Percentiles rank a stretch among this genome's conserved stretches.
These are phyloP conservation scores for Enteromius afrohamiltoni DNA, from an alignment of 2,797 vertebrate genomes.

Conservation along the genomic window DNA sequence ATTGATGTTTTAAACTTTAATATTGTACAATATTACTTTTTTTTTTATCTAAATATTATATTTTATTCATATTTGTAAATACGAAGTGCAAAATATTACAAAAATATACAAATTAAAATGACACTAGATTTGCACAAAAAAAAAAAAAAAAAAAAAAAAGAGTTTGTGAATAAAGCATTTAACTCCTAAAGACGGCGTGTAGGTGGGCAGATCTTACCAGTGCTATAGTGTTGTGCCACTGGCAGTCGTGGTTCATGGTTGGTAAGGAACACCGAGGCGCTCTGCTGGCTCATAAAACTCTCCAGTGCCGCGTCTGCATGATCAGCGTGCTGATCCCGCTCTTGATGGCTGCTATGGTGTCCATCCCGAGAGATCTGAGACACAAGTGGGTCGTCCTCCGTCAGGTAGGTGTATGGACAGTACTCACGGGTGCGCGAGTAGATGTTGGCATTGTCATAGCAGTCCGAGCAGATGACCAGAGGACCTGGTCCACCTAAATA, in stretches of 20 bases:
- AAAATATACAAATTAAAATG: background rate
- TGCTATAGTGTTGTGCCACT: conserved; percentile 66
- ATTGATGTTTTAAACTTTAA: background rate
- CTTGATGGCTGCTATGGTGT: conserved; percentile 54
- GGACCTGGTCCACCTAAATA: conserved; percentile 72
- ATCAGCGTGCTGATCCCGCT: conserved; percentile 60
- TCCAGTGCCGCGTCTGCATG: conserved; percentile 75
- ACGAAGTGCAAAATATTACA: background rate
- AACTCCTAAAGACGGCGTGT: background rate
- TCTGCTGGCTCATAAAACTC: conserved; percentile 76
- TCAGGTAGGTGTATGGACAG: conserved; percentile 89
- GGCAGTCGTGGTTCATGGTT: conserved; percentile 69
- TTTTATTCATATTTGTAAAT: background rate
- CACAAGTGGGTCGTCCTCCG: conserved; percentile 85
- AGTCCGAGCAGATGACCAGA: conserved; percentile 94
- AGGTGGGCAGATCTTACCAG: conserved; percentile 75
- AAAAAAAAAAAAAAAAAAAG: background rate
- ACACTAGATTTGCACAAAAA: background rate
- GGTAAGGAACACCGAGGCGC: conserved; percentile 77
- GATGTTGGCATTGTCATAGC: conserved; percentile 96
- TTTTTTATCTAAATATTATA: background rate
- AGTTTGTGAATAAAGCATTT: background rate
- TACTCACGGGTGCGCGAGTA: conserved; percentile 91
- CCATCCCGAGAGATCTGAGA: conserved; percentile 76
- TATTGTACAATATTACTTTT: background rate